Conservation (phyloP, 2,888 invertebrate species). For the Conomelus anceps region DNA sequence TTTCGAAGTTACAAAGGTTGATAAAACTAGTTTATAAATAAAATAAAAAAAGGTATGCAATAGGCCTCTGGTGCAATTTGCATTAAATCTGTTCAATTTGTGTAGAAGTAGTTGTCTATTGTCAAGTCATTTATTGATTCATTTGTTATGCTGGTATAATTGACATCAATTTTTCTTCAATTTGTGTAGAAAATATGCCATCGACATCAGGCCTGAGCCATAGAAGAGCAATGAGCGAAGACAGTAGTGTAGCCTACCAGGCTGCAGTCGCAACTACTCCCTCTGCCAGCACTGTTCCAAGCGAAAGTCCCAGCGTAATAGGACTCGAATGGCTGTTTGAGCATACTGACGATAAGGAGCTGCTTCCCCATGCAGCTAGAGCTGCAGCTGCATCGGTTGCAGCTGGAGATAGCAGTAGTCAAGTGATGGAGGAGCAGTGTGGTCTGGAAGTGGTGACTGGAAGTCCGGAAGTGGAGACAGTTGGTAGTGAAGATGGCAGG, state of each 20-base stretch:
- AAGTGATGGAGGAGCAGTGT: neutral
- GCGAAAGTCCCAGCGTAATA: conserved; percentile 36
- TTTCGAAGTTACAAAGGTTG: no score
- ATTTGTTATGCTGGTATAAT: no score
- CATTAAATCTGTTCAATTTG: no score
- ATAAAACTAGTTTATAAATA: no score
- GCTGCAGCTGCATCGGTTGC: neutral
- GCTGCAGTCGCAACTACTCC: neutral
- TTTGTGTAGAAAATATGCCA: neutral
- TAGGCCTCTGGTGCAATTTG: no score
- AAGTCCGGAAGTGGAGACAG: conserved; percentile 17
- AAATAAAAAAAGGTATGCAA: no score
- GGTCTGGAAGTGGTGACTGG: neutral
- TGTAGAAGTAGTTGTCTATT: no score
- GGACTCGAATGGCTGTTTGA: conserved; percentile 61
- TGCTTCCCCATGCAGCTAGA: conserved; percentile 24
- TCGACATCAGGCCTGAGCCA: neutral
- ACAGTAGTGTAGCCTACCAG: neutral
- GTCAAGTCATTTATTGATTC: no score
- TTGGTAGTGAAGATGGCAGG: conserved; percentile 22
- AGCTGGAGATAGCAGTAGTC: neutral
- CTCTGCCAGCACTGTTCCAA: neutral
- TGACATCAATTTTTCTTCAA: no score
- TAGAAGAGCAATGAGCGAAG: neutral
- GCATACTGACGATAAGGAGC: conserved; percentile 39